Conservation (phyloP, 2,797 vertebrate genomes). For the Sebastes nivosus region DNA sequence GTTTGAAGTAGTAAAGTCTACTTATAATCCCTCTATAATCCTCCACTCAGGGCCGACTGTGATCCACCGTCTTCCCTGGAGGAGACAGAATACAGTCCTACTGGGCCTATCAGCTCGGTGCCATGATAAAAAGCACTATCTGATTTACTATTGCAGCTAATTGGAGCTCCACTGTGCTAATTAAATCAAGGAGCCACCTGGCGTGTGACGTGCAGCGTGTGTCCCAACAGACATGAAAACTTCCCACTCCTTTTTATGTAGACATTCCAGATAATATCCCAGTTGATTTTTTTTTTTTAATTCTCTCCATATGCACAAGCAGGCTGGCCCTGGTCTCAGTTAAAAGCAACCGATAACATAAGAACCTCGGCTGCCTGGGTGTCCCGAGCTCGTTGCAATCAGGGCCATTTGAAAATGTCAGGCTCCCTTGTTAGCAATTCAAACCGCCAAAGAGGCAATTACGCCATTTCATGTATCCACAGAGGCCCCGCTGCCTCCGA, state of each 20-base stretch:
- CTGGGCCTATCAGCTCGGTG: slow-evolving; percentile 37
- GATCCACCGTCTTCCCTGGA: slow-evolving; percentile 27
- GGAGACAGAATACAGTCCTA: slow-evolving; percentile 30
- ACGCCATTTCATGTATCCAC: slow-evolving; percentile 83
- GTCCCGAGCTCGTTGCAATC: slow-evolving; percentile 79
- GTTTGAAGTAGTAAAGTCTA: slow-evolving; percentile 26
- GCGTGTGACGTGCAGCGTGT: slow-evolving; percentile 18
- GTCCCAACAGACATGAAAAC: slow-evolving; percentile 37
- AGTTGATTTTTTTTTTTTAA: neutral
- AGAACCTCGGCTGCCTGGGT: slow-evolving; percentile 39
- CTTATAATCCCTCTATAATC: slow-evolving; percentile 43
- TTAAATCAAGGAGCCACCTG: slow-evolving; percentile 74
- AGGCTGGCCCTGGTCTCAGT: slow-evolving; percentile 63
- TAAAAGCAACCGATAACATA: slow-evolving; percentile 67
- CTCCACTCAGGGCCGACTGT: slow-evolving; percentile 16
- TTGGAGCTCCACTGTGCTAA: slow-evolving; percentile 70
- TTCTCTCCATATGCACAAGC: slow-evolving; percentile 13
- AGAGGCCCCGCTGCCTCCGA: slow-evolving; percentile 82
- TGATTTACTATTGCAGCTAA: slow-evolving; percentile 66
- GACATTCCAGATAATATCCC: slow-evolving; percentile 34
- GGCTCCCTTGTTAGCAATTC: slow-evolving; percentile 88
- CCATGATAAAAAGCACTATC: slow-evolving; percentile 62
- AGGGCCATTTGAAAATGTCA: slow-evolving; percentile 86
- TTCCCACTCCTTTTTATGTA: slow-evolving; percentile 24
- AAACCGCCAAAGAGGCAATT: slow-evolving; percentile 85